These are phyloP conservation scores for Vireo altiloquus DNA, from an alignment of 2,113 vertebrate species.

Conservation along the genomic window DNA sequence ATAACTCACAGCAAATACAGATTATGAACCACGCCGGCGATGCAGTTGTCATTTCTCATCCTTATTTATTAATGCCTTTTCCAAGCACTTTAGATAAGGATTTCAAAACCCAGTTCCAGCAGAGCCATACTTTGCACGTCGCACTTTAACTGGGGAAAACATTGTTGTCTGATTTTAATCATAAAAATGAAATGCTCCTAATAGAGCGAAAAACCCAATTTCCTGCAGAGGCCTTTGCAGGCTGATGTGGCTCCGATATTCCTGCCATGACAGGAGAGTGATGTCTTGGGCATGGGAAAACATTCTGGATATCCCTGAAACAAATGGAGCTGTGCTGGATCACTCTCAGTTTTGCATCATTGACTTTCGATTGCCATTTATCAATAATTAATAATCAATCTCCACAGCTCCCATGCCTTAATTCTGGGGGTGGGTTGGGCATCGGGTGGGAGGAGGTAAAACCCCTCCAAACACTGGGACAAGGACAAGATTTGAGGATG, in stretches of 20 bases:
- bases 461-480: neutral
- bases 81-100: slow-evolving; percentile 52
- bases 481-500: neutral
- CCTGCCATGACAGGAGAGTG: neutral
- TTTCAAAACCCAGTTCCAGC: slow-evolving; percentile 18
- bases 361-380: neutral
- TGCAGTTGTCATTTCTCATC: slow-evolving; percentile 37
- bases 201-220: slow-evolving; percentile 68
- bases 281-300: neutral
- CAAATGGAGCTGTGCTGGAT: slow-evolving; percentile 13
- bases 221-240: slow-evolving; percentile 52
- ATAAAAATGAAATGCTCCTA: slow-evolving; percentile 63
- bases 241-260: slow-evolving; percentile 54
- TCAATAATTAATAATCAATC: neutral
- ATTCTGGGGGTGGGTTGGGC: neutral
- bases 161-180: slow-evolving; percentile 69
- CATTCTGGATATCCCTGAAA: neutral
- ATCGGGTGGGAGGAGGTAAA: neutral
- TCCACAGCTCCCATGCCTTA: neutral
- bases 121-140: neutral
- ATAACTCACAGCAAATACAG: neutral
- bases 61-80: slow-evolving; percentile 32
- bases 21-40: neutral
- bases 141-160: slow-evolving; percentile 41
- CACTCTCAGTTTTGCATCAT: neutral